A percentile compares a stretch with the other conserved stretches of the same genome.
These are phyloP conservation scores for Tanytarsus gracilentus DNA, from an alignment of 2,888 invertebrate genomes.

Conservation along the genomic window DNA sequence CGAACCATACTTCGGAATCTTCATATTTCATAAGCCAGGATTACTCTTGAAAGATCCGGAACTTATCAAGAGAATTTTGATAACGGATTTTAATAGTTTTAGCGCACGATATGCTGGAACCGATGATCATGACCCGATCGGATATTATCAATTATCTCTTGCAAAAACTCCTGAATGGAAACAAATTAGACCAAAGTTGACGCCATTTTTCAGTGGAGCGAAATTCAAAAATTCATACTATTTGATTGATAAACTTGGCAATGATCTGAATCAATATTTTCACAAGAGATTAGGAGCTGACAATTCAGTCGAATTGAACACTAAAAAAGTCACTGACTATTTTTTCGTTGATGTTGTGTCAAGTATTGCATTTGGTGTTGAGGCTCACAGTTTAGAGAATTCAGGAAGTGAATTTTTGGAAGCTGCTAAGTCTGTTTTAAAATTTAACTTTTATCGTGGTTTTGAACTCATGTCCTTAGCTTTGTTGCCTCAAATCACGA, in stretches of 20 bases:
- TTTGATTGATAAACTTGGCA: not conserved
- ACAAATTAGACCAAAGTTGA: constrained; percentile 38
- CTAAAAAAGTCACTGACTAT: not conserved
- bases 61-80: constrained; percentile 43
- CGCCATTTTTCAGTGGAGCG: not conserved
- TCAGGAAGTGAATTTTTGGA: not conserved
- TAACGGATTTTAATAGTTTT: constrained; percentile 45
- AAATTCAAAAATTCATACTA: not conserved
- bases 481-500: not conserved
- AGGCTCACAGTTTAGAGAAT: not conserved
- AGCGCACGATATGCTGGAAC: constrained; percentile 35
- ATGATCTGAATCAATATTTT: not conserved
- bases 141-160: constrained; percentile 42
- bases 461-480: not conserved
- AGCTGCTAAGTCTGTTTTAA: not conserved
- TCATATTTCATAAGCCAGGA: constrained; percentile 43
- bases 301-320: not conserved
- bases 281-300: not conserved
- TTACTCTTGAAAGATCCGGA: constrained; percentile 43
- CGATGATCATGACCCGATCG: constrained; percentile 37
- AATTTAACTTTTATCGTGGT: not conserved
- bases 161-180: constrained; percentile 44
- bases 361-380: not conserved
- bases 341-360: not conserved
- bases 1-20: constrained; percentile 39